Conservation (phyloP, 2,113 vertebrate genomes). For the Panthera tigris region DNA sequence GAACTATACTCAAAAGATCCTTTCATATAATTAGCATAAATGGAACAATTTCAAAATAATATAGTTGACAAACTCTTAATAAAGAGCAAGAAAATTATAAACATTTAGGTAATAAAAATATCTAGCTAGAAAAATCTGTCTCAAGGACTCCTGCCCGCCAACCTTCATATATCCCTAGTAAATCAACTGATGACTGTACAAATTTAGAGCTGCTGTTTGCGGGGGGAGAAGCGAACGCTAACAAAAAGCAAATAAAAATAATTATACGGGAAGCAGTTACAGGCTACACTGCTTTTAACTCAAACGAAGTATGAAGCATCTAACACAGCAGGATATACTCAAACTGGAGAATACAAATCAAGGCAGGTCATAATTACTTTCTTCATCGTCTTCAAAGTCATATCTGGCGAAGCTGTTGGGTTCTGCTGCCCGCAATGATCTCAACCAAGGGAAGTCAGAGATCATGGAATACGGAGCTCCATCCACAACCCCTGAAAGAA, state of each 20-base stretch:
- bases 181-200: neutral
- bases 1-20: neutral
- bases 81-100: neutral
- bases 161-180: neutral
- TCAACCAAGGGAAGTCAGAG: constrained; percentile 97
- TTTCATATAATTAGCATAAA: neutral
- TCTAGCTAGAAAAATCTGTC: neutral
- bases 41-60: neutral
- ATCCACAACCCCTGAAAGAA: constrained; percentile 91
- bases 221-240: neutral
- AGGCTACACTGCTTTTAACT: neutral
- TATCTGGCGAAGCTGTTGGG: constrained; percentile 97
- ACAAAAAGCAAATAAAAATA: neutral
- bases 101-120: neutral
- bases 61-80: neutral
- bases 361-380: constrained; percentile 88
- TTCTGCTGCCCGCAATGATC: constrained; percentile 95
- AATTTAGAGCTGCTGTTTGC: neutral
- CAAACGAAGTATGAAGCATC: neutral
- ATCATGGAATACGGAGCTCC: constrained; percentile 97
- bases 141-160: neutral
- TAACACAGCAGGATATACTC: neutral
- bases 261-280: neutral
- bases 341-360: constrained; percentile 15
- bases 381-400: constrained; percentile 98